A percentile compares a stretch with the other conserved stretches of the same genome.
These are phyloP conservation scores for Lonchura striata DNA, from an alignment of 2,113 vertebrate species.

Conservation along the genomic window DNA sequence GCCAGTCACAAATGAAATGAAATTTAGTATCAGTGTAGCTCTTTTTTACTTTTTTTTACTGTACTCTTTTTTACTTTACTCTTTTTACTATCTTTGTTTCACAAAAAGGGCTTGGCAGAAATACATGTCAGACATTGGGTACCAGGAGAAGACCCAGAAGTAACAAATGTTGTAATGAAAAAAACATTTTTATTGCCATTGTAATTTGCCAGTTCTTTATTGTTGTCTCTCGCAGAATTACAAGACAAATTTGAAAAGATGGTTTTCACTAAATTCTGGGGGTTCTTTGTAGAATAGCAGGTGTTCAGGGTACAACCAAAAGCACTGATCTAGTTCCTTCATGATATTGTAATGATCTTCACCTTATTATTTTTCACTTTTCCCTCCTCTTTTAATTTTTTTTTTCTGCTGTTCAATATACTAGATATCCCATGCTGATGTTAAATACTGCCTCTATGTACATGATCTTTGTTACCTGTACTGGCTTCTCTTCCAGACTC, in stretches of 20 bases:
- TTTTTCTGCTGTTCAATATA: not conserved
- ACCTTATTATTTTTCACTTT: accelerated
- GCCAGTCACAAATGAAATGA: not conserved
- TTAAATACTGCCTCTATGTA: not conserved
- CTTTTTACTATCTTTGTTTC: no score
- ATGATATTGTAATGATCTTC: not conserved
- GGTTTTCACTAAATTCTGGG: not conserved
- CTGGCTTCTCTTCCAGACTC: not conserved
- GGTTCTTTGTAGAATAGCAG: not conserved
- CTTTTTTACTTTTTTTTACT: no score
- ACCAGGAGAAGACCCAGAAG: not conserved
- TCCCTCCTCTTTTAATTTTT: not conserved
- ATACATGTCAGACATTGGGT: accelerated
- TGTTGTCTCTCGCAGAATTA: not conserved
- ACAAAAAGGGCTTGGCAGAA: not conserved
- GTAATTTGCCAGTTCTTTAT: not conserved
- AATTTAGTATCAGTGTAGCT: not conserved
- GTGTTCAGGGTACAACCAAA: not conserved
- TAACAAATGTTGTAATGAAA: not conserved
- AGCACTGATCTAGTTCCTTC: not conserved
- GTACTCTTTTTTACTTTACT: no score
- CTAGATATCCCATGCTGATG: not conserved
- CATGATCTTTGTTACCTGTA: not conserved
- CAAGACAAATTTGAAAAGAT: not conserved
- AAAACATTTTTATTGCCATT: not conserved